These are phyloP conservation scores for Caenorhabditis macrosperma DNA, from an alignment of 2,888 invertebrate species.

Conservation along the genomic window DNA sequence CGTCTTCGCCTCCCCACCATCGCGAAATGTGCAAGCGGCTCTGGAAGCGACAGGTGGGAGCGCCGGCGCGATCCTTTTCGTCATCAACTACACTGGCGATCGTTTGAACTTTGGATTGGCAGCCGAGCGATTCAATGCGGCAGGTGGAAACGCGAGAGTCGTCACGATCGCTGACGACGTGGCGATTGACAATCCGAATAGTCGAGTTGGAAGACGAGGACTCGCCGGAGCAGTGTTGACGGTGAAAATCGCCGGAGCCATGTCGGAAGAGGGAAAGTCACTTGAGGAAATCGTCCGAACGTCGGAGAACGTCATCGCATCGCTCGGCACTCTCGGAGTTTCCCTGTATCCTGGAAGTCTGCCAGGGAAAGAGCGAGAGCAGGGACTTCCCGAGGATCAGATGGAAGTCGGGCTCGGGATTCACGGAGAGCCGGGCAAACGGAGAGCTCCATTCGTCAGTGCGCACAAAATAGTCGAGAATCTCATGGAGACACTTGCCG, in stretches of 20 bases:
- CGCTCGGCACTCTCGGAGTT: constrained; percentile 85
- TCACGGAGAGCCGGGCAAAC: constrained; percentile 83
- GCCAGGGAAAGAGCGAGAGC: constrained; percentile 85
- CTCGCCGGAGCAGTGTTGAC: constrained; percentile 84
- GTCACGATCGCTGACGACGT: constrained; percentile 86
- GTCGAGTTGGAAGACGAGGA: constrained; percentile 84
- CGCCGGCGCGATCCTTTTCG: constrained; percentile 86
- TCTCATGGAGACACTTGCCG: constrained; percentile 82
- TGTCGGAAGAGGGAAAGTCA: constrained; percentile 85
- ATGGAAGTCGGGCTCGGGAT: constrained; percentile 83
- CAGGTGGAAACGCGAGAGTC: constrained; percentile 80
- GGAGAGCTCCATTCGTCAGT: constrained; percentile 81
- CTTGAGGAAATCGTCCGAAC: constrained; percentile 83
- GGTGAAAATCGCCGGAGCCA: constrained; percentile 86
- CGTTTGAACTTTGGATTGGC: constrained; percentile 89
- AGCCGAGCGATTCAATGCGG: constrained; percentile 85
- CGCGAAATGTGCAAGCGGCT: constrained; percentile 85
- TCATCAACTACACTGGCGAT: constrained; percentile 88
- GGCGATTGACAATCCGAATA: constrained; percentile 82
- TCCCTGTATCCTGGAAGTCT: constrained; percentile 86
- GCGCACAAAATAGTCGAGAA: constrained; percentile 81
- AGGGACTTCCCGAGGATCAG: constrained; percentile 84
- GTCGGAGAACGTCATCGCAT: constrained; percentile 74
- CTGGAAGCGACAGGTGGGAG: constrained; percentile 80
- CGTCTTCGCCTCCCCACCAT: constrained; percentile 88